Evolutionary conservation across 2,797 vertebrate species (phyloP).

Genomic region (Sphenopsis melanotis): DNA sequence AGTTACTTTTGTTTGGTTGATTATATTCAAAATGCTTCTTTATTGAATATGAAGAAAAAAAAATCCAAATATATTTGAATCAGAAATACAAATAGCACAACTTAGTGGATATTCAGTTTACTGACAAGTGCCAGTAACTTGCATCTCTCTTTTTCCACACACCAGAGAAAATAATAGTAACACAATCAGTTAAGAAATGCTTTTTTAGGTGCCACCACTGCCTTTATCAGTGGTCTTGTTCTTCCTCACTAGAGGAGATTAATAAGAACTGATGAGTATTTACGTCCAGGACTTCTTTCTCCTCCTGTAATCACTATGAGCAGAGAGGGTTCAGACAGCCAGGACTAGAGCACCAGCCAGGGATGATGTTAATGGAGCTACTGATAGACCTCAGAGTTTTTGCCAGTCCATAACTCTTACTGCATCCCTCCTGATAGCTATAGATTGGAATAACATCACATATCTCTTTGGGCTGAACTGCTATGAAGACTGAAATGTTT

Average conservation of each 20-base stretch:
- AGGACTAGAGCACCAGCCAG: neutral
- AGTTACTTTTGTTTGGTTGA: neutral
- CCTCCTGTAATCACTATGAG: neutral
- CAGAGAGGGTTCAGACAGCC: neutral
- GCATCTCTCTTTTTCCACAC: neutral
- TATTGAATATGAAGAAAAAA: neutral
- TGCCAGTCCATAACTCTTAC: neutral
- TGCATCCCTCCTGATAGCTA: neutral
- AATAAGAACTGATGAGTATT: neutral
- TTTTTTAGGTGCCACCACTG: neutral
- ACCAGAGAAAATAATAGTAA: neutral
- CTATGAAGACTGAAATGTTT: neutral
- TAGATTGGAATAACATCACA: neutral
- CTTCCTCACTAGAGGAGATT: neutral
- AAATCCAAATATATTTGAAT: neutral
- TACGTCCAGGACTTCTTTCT: neutral
- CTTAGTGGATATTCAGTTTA: neutral
- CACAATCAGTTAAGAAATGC: neutral
- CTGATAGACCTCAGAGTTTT: neutral
- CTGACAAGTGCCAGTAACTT: neutral
- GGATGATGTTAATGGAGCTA: neutral
- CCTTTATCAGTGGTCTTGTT: neutral
- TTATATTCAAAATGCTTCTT: neutral
- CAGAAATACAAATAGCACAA: neutral
- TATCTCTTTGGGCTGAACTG: neutral